phyloP scores from a whole-genome alignment of 2,888 invertebrate species.

The Ennomos quercinarius region DNA sequence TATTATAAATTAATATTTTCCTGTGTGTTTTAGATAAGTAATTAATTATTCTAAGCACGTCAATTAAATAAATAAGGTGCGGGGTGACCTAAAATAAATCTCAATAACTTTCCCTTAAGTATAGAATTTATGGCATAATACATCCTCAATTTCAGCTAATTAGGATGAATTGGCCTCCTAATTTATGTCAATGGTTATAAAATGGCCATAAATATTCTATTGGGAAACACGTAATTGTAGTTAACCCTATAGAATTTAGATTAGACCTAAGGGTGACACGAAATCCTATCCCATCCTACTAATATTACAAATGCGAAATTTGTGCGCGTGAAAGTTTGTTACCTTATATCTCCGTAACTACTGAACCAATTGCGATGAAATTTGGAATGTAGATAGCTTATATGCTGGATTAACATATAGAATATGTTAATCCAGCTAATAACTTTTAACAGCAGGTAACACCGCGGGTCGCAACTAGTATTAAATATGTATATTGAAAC shows the following conservation, averaged over 20 bases:
- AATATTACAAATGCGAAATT: too few relatives aligned
- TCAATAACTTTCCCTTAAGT: slow-evolving; percentile 9
- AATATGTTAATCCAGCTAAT: too few relatives aligned
- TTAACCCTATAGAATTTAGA: neutral
- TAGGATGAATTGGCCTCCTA: neutral
- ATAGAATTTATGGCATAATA: slow-evolving; percentile 17
- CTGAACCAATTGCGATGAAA: too few relatives aligned
- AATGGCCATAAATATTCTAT: slow-evolving; percentile 15
- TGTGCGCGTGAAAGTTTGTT: too few relatives aligned
- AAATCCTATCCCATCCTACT: too few relatives aligned
- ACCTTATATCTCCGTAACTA: too few relatives aligned
- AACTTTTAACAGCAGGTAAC: too few relatives aligned
- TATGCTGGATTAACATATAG: too few relatives aligned
- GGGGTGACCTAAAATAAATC: slow-evolving; percentile 14
- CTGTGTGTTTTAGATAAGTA: neutral
- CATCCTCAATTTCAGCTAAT: slow-evolving; percentile 21
- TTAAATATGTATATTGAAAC: too few relatives aligned
- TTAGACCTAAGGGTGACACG: too few relatives aligned
- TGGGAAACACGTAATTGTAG: slow-evolving; percentile 4
- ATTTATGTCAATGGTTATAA: slow-evolving; percentile 13
- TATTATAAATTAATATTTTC: neutral
- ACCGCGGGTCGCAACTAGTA: too few relatives aligned
- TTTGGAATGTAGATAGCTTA: too few relatives aligned
- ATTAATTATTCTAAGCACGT: slow-evolving; percentile 9
- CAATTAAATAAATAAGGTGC: slow-evolving; percentile 9